Conservation (phyloP, 2,888 invertebrate species). For the Lochmaea crataegi region DNA sequence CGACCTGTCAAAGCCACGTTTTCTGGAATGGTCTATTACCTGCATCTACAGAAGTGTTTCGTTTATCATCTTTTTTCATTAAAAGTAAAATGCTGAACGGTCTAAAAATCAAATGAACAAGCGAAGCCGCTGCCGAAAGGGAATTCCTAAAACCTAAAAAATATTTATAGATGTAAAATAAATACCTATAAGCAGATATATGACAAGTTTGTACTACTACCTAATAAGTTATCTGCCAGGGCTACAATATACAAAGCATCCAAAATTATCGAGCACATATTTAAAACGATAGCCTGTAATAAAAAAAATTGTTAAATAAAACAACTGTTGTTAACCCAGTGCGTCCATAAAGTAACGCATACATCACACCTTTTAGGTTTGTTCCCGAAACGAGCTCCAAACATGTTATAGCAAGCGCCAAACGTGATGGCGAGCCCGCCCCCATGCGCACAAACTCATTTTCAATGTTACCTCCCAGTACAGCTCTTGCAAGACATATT, state of each 20-base stretch:
- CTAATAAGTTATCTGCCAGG: conserved; percentile 16
- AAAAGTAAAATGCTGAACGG: conserved; percentile 65
- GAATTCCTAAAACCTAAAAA: conserved; percentile 56
- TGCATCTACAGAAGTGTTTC: conserved; percentile 42
- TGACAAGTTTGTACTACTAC: not conserved
- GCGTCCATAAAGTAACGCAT: too few species aligned
- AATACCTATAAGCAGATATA: too few species aligned
- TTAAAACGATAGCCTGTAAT: conserved; percentile 61
- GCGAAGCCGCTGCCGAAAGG: conserved; percentile 66
- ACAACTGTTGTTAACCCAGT: not conserved
- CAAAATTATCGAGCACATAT: conserved; percentile 57
- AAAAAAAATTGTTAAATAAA: conserved; percentile 30
- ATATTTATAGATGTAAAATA: too few species aligned
- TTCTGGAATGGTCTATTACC: too few species aligned
- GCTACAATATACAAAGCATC: conserved; percentile 56
- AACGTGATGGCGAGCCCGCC: too few species aligned
- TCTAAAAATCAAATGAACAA: conserved; percentile 66
- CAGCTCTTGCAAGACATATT: too few species aligned
- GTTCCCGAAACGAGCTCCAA: too few species aligned
- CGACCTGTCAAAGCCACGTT: too few species aligned
- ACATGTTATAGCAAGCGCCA: too few species aligned
- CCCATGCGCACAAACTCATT: too few species aligned
- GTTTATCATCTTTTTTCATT: conserved; percentile 55
- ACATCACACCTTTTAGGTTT: too few species aligned
- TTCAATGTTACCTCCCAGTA: too few species aligned